Percentiles rank a stretch among this genome's conserved stretches.
phyloP scores from a whole-genome alignment of 1,140 invertebrate genomes.

The Neelides sp. region DNA sequence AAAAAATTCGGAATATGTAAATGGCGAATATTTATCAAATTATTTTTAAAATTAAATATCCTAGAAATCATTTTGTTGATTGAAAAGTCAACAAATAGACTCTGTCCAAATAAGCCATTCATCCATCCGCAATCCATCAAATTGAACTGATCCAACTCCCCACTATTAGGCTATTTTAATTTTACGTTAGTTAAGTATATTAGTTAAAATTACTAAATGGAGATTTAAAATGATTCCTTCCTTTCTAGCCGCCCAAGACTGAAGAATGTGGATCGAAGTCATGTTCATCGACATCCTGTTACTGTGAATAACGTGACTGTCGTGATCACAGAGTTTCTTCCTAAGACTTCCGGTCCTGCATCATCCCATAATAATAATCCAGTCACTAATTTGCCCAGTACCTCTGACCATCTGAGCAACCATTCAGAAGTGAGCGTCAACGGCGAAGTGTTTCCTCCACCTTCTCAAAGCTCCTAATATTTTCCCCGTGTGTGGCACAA shows the following conservation, averaged over 20 bases:
- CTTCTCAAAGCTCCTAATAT: slow-evolving; percentile 15
- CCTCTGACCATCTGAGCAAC: slow-evolving; percentile 25
- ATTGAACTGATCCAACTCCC: neutral
- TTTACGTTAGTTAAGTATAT: neutral
- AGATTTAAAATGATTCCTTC: neutral
- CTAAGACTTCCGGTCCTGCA: slow-evolving; percentile 43
- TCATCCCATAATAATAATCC: slow-evolving; percentile 20
- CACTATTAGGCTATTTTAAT: neutral
- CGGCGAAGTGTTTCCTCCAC: slow-evolving; percentile 21
- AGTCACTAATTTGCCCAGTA: slow-evolving; percentile 20
- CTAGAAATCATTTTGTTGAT: too few relatives aligned
- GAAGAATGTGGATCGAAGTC: slow-evolving; percentile 78
- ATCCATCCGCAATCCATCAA: neutral
- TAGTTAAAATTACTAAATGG: neutral
- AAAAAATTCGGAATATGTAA: slow-evolving; percentile 32
- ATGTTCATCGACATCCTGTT: slow-evolving; percentile 77
- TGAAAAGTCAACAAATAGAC: too few relatives aligned
- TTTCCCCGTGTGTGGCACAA: neutral
- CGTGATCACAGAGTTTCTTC: slow-evolving; percentile 90
- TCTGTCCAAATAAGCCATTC: too few relatives aligned
- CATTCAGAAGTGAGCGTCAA: slow-evolving; percentile 28
- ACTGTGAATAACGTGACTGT: slow-evolving; percentile 94
- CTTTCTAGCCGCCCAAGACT: slow-evolving; percentile 48
- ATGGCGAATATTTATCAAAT: too few relatives aligned
- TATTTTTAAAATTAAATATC: too few relatives aligned